Evolutionary conservation across 2,888 invertebrate species (phyloP).

Genomic region (Idaea biselata): DNA sequence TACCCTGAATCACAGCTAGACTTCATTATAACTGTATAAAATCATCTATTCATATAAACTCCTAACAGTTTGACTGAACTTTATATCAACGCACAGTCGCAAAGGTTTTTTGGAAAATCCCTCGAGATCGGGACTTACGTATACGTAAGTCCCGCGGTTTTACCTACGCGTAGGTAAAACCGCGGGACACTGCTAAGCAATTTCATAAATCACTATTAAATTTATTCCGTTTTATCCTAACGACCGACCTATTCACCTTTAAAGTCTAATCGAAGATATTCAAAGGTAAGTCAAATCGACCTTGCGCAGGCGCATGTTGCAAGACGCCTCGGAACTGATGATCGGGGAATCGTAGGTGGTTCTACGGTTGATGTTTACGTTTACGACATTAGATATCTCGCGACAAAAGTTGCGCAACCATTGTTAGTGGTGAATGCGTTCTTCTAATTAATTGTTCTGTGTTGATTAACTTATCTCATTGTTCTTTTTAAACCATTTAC

Average conservation of each 20-base stretch:
- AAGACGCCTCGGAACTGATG: neutral
- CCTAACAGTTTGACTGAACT: too few relatives aligned
- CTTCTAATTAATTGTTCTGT: neutral
- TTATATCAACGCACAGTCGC: too few relatives aligned
- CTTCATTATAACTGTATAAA: too few relatives aligned
- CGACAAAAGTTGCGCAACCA: neutral
- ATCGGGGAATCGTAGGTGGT: neutral
- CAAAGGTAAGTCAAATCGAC: slow-evolving; percentile 4
- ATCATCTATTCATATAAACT: too few relatives aligned
- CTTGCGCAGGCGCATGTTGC: slow-evolving; percentile 3
- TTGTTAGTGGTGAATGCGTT: neutral
- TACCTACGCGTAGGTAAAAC: too few relatives aligned
- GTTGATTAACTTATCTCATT: neutral
- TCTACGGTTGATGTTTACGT: neutral
- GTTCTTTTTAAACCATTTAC: neutral
- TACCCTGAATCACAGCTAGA: too few relatives aligned
- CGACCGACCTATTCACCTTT: slow-evolving; percentile 2
- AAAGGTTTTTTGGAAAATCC: too few relatives aligned
- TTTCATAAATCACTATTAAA: neutral
- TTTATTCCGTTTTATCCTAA: neutral
- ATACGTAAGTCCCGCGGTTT: too few relatives aligned
- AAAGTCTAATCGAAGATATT: neutral
- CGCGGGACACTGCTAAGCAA: too few relatives aligned
- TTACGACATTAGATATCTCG: neutral
- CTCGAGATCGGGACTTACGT: too few relatives aligned